A percentile compares a stretch with the other conserved stretches of the same genome.
Conservation (phyloP, 1,140 invertebrate species). For the Panagrolaimus sp. region DNA sequence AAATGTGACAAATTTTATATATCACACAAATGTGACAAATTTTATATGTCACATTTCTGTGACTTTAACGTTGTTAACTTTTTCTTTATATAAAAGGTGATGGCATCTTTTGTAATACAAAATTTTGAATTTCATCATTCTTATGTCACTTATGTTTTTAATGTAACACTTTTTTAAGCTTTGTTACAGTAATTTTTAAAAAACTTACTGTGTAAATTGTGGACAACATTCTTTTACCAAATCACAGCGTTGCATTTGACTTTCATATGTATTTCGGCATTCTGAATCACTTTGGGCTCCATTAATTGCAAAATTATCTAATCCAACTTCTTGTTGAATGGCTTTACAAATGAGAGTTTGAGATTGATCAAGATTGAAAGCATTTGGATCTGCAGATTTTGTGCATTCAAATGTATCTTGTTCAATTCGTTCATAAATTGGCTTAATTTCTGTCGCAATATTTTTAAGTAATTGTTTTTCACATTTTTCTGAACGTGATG, state of each 20-base stretch:
- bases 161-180: too few relatives aligned
- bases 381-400: not conserved
- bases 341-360: not conserved
- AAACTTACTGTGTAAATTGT: conserved; percentile 13
- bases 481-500: not conserved
- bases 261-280: not conserved
- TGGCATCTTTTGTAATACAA: too few relatives aligned
- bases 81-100: too few relatives aligned
- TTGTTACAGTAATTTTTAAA: too few relatives aligned
- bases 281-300: not conserved
- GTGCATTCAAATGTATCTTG: conserved; percentile 15
- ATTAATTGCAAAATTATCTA: not conserved
- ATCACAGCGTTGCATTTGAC: conserved; percentile 3
- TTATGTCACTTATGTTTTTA: too few relatives aligned
- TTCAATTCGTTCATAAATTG: conserved; percentile 3
- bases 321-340: not conserved
- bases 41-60: too few relatives aligned
- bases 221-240: conserved; percentile 6
- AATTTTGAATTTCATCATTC: too few relatives aligned
- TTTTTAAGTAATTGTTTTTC: not conserved
- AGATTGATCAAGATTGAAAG: conserved; percentile 6
- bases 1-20: too few relatives aligned
- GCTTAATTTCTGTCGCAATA: not conserved
- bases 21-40: too few relatives aligned
- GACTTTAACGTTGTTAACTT: too few relatives aligned